Conservation (phyloP, 2,113 vertebrate species). For the Tinamus guttatus region DNA sequence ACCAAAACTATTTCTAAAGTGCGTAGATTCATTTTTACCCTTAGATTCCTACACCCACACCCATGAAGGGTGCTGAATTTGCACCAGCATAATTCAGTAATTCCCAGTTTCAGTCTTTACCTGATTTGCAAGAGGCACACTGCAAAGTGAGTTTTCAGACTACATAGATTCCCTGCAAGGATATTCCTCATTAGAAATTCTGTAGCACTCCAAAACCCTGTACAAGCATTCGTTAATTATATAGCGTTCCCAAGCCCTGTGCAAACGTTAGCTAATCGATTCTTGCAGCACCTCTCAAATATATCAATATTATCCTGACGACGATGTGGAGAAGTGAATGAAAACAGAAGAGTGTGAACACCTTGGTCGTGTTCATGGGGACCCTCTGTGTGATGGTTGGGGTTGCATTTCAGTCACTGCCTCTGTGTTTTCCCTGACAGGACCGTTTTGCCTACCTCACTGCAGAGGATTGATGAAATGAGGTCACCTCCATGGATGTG, state of each 20-base stretch:
- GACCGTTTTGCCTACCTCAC: not conserved
- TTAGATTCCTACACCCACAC: not conserved
- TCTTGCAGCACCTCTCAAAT: not conserved
- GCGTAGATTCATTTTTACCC: not conserved
- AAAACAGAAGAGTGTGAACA: not conserved
- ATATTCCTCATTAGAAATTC: not conserved
- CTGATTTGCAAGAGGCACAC: rapidly evolving
- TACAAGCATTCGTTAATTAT: slow-evolving; percentile 35
- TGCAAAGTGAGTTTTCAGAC: not conserved
- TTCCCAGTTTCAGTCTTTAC: not conserved
- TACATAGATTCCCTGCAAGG: not conserved
- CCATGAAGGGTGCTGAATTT: not conserved
- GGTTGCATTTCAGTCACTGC: not conserved
- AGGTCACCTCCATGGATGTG: not conserved
- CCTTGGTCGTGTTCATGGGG: not conserved
- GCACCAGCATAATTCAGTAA: not conserved
- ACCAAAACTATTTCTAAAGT: not conserved
- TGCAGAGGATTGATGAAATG: not conserved
- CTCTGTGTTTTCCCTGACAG: not conserved
- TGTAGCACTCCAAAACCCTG: not conserved
- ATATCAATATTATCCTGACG: not conserved
- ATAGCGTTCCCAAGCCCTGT: not conserved
- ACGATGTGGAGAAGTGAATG: not conserved
- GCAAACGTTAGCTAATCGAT: slow-evolving; percentile 8
- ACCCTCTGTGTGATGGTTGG: not conserved